Conservation (phyloP, 2,797 vertebrate genomes). For the Sitta carolinensis region DNA sequence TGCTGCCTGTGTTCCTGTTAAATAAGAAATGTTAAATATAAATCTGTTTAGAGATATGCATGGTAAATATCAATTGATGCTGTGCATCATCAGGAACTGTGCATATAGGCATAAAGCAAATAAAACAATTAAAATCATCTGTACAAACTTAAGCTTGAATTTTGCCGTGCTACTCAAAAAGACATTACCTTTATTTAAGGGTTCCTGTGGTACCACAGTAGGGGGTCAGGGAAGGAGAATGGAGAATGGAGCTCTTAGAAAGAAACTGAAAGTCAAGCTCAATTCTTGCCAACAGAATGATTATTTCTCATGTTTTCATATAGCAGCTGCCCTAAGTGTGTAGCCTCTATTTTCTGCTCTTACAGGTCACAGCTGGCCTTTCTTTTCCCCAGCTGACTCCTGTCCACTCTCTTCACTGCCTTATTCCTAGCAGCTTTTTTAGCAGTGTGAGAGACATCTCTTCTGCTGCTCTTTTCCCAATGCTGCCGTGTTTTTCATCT, state of each 20-base stretch:
- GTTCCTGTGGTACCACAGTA: background rate
- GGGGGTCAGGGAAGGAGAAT: background rate
- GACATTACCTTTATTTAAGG: background rate
- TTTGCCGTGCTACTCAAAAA: background rate
- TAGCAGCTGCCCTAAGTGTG: background rate
- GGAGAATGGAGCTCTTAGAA: background rate
- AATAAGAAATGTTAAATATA: background rate
- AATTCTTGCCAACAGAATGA: background rate
- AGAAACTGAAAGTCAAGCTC: background rate
- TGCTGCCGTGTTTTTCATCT: background rate
- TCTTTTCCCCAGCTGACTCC: background rate
- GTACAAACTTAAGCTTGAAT: background rate
- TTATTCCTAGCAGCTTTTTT: background rate
- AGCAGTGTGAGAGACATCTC: background rate
- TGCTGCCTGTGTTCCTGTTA: background rate
- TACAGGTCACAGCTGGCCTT: background rate
- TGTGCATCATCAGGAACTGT: background rate
- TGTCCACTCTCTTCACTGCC: background rate
- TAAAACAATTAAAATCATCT: background rate
- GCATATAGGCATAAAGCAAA: background rate
- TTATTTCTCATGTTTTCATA: background rate
- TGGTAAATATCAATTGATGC: background rate
- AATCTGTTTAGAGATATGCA: background rate
- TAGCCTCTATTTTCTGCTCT: background rate
- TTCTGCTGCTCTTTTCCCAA: background rate